phyloP scores from a whole-genome alignment of 2,888 invertebrate species.

The Arctia plantaginis region DNA sequence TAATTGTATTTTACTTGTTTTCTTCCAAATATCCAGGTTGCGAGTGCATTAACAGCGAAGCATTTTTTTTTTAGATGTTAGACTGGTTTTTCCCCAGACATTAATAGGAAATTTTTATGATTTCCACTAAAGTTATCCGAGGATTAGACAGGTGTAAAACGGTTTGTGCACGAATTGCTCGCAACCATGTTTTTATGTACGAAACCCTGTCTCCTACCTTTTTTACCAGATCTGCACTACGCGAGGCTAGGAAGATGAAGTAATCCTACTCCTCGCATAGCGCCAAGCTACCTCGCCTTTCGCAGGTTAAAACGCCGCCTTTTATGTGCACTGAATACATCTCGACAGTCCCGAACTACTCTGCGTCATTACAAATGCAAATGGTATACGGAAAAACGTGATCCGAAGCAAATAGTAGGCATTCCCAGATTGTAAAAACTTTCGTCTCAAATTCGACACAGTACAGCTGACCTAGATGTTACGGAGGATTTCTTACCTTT shows the following conservation, averaged over 20 bases:
- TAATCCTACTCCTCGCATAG: not conserved
- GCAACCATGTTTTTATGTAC: not conserved
- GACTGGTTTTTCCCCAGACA: too few relatives aligned
- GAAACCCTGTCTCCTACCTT: not conserved
- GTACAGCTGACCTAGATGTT: slow-evolving; percentile 9
- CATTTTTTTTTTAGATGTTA: not conserved
- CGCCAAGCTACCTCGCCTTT: not conserved
- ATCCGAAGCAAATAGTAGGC: slow-evolving; percentile 8
- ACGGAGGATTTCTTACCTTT: not conserved
- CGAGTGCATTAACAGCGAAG: not conserved
- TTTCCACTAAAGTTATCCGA: too few relatives aligned
- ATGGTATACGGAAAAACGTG: slow-evolving; percentile 13
- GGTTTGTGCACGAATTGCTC: not conserved
- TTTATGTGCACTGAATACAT: not conserved
- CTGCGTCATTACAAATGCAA: slow-evolving; percentile 12
- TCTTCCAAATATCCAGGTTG: not conserved
- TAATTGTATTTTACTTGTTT: too few relatives aligned
- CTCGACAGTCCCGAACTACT: not conserved
- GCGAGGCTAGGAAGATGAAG: not conserved
- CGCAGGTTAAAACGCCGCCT: not conserved
- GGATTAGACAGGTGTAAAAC: too few relatives aligned
- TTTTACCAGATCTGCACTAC: not conserved
- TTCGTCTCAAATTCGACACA: not conserved
- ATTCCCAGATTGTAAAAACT: not conserved
- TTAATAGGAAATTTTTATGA: too few relatives aligned